Conservation (phyloP, 2,797 vertebrate genomes). For the Zalophus californianus region DNA sequence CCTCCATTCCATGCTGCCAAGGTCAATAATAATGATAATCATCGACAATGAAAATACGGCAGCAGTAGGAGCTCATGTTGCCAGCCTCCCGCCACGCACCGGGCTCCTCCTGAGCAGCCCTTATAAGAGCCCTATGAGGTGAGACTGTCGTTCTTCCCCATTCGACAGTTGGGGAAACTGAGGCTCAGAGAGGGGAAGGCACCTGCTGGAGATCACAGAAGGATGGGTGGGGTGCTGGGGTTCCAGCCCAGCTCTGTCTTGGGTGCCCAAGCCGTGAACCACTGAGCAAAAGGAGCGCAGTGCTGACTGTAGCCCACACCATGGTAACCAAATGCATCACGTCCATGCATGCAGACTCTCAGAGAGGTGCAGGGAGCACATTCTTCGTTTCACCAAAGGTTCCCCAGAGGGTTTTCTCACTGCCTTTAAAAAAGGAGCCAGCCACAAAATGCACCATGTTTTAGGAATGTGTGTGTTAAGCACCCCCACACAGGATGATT, state of each 20-base stretch:
- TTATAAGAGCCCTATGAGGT: accelerated
- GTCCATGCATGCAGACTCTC: accelerated
- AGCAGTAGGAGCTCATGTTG: accelerated
- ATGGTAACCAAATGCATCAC: accelerated
- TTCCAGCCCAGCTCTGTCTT: neutral
- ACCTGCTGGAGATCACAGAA: neutral
- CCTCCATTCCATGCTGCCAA: neutral
- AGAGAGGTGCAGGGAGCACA: accelerated
- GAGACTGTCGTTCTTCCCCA: neutral
- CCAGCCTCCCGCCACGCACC: accelerated
- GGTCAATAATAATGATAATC: neutral
- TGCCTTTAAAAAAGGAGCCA: neutral
- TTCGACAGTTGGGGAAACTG: neutral
- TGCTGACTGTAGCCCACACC: neutral
- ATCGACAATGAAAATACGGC: no score
- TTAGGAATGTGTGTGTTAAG: neutral
- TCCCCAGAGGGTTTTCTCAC: neutral
- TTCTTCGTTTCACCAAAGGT: neutral
- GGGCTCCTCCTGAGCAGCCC: neutral
- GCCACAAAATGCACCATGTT: neutral
- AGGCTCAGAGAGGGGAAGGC: neutral
- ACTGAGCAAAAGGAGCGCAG: neutral
- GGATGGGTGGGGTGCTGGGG: neutral
- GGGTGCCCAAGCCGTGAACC: neutral
- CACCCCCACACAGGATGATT: neutral